A percentile compares a stretch with the other conserved stretches of the same genome.
Conservation (phyloP, 2,113 vertebrate species). For the Saguinus midas region DNA sequence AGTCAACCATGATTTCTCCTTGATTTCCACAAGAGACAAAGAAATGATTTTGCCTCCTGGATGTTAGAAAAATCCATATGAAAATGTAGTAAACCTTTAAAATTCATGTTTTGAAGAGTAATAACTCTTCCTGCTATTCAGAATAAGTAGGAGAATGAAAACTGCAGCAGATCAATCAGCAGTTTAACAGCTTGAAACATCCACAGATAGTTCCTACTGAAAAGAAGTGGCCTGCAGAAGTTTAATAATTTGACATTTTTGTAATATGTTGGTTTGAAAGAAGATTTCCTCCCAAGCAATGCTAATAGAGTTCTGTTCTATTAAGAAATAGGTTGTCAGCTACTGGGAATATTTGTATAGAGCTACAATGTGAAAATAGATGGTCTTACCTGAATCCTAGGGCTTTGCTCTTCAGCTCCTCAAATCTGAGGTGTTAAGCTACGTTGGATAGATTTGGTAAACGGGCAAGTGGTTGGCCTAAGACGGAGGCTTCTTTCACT, state of each 20-base stretch:
- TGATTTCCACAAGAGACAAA: neutral
- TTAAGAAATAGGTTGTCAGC: neutral
- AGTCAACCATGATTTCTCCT: neutral
- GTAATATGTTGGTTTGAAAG: neutral
- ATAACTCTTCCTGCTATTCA: neutral
- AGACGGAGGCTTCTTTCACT: neutral
- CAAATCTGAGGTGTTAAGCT: too few species aligned
- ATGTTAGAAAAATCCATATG: neutral
- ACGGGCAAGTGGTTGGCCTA: neutral
- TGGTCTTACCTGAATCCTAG: neutral
- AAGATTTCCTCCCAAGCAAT: neutral
- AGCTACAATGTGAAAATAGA: neutral
- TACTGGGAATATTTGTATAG: neutral
- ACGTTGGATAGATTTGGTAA: rapidly evolving
- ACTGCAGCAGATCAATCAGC: neutral
- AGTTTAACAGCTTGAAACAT: neutral
- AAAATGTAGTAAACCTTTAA: neutral
- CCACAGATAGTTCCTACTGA: neutral
- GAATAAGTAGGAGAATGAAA: neutral
- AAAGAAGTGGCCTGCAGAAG: neutral
- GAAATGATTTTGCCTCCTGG: neutral
- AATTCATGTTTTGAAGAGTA: neutral
- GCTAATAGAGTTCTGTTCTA: neutral
- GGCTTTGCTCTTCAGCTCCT: neutral
- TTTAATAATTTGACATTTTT: neutral